These are phyloP conservation scores for Coleophora deauratella DNA, from an alignment of 2,888 invertebrate genomes.

Conservation along the genomic window DNA sequence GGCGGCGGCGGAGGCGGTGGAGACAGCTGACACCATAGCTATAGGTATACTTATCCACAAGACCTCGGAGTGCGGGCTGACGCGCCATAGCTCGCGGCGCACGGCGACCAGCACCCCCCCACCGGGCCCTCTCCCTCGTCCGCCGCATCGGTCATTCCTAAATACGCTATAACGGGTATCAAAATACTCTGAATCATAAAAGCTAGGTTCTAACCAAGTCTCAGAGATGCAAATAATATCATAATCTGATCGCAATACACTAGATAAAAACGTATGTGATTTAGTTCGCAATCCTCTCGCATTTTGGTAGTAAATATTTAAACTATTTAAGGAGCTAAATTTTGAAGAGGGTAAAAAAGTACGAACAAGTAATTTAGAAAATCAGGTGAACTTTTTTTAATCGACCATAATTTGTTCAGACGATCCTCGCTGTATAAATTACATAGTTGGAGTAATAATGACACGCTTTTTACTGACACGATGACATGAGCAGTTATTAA, in stretches of 20 bases:
- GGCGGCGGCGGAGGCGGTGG: not conserved
- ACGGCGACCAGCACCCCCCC: slow-evolving; percentile 6
- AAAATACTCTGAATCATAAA: slow-evolving; percentile 11
- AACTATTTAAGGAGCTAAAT: too few relatives aligned
- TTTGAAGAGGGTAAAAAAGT: too few relatives aligned
- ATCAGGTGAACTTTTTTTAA: too few relatives aligned
- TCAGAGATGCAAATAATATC: slow-evolving; percentile 13
- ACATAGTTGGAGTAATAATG: too few relatives aligned
- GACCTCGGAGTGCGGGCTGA: not conserved
- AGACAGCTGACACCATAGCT: not conserved
- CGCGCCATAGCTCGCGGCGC: not conserved
- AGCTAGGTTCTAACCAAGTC: slow-evolving; percentile 7
- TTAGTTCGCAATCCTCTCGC: slow-evolving; percentile 13
- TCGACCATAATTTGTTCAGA: too few relatives aligned
- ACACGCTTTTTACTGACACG: too few relatives aligned
- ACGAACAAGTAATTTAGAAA: too few relatives aligned
- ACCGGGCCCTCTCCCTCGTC: not conserved
- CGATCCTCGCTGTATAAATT: too few relatives aligned
- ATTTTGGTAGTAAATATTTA: slow-evolving; percentile 15
- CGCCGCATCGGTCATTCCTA: slow-evolving; percentile 4
- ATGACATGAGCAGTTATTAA: too few relatives aligned
- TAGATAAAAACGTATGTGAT: slow-evolving; percentile 6
- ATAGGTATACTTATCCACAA: not conserved
- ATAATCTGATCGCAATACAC: slow-evolving; percentile 3
- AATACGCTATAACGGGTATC: too few relatives aligned